Evolutionary conservation across 2,888 invertebrate species (phyloP).

Genomic region (Nipponacmea schrenckii): DNA sequence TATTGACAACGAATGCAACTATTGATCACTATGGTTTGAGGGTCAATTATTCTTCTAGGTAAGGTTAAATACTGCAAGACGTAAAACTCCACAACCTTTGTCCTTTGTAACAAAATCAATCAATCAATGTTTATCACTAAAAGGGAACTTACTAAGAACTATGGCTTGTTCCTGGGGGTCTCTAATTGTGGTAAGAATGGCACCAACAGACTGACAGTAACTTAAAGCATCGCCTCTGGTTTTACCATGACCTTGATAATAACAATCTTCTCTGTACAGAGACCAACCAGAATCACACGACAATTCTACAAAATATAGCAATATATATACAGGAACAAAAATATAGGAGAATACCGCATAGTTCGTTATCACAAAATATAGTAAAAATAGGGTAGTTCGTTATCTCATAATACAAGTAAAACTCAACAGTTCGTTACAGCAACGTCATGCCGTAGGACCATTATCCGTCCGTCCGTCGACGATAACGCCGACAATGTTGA

Average conservation of each 20-base stretch:
- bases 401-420: slow-evolving; percentile 32
- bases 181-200: slow-evolving; percentile 37
- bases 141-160: slow-evolving; percentile 33
- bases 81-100: neutral
- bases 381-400: slow-evolving; percentile 23
- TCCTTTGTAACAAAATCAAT: no score
- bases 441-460: no score
- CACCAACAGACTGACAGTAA: slow-evolving; percentile 31
- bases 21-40: no score
- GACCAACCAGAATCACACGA: slow-evolving; percentile 30
- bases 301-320: neutral
- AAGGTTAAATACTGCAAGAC: neutral
- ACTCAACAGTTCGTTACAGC: no score
- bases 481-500: no score
- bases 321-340: neutral
- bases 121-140: no score
- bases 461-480: no score
- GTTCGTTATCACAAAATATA: slow-evolving; percentile 28
- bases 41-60: no score
- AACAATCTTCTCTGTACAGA: slow-evolving; percentile 36
- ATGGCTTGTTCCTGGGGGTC: slow-evolving; percentile 43
- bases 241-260: slow-evolving; percentile 42
- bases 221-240: slow-evolving; percentile 36
- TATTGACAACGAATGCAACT: no score
- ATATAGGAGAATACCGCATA: neutral